Evolutionary conservation across 2,888 invertebrate species (phyloP), one percentile per base, ranked within the genome.

Genomic region (Cyclophora punctaria): DNA sequence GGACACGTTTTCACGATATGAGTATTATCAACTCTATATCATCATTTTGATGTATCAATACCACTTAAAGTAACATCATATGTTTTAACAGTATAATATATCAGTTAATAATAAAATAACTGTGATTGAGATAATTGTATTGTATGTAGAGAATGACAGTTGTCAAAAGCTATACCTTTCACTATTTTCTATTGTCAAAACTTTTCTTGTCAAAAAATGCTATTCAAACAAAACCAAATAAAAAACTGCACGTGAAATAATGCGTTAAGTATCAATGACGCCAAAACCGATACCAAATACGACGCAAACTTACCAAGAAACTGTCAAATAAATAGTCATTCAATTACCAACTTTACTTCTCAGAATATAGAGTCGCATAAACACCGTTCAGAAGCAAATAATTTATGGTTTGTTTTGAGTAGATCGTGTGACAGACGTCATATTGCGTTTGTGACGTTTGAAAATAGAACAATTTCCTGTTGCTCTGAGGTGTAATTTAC

Each of bases 221-320:
- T 20, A 20, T 55, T 52, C 61, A 68, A 71, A 71, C 49, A 64
- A 69, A 70, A 59, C 44, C 47, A 45, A 51, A 57, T 61, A 66
- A 73, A 72, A 72, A 77, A 72, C 67, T 58, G 67, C 72, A 71
- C 63, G 69, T 68, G 67, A 72, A 74, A 70, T 66, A 65, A 67
- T 63, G 73, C 76, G 69, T 79, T 73, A 70, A 72, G 76, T 80
- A 78, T 80, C 81, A 71, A 77, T 79, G 75, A 73, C 79, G 62
- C 69, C 67, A 69, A 76, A 78, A 73, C 67, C 67, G 80, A 78
- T 78, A 79, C 78, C 64, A 57, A 56, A 53, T 53, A 58, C 56
- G 43, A 44, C 48, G 51, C 42, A 58, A 59, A 59, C 55, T 41
- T 61, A 51, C 55, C 57, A 55, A 54, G 47, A 56, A 49, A 43